Conservation (phyloP, 2,113 vertebrate species). For the Delphinus delphis region DNA sequence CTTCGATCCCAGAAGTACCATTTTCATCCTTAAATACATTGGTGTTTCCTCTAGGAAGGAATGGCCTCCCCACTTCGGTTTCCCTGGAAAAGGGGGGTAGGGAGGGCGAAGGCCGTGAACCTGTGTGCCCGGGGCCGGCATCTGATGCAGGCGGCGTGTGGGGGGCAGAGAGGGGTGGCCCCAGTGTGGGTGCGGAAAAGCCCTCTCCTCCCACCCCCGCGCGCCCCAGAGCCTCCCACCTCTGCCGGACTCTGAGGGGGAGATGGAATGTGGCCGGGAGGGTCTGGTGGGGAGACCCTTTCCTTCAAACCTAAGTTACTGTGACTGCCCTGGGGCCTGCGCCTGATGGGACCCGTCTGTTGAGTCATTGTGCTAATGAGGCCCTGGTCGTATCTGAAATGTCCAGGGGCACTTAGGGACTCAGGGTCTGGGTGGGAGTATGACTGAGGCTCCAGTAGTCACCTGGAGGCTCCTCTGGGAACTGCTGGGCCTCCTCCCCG, state of each 20-base stretch:
- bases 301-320: not conserved
- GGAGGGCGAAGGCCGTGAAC: not conserved
- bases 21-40: not conserved
- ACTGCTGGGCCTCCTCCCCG: not conserved
- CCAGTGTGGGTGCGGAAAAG: not conserved
- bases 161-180: not conserved
- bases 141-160: not conserved
- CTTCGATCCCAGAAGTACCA: not conserved
- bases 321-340: not conserved
- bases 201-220: not conserved
- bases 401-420: not conserved
- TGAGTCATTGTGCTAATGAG: not conserved
- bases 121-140: not conserved
- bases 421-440: not conserved
- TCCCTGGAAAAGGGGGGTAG: not conserved
- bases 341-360: not conserved
- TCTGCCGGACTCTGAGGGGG: not conserved
- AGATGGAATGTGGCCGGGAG: not conserved
- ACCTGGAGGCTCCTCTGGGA: not conserved
- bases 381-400: not conserved
- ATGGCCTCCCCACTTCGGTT: not conserved
- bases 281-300: not conserved
- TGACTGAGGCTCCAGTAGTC: not conserved
- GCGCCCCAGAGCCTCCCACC: not conserved
- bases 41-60: constrained; percentile 23